Conservation (phyloP, 2,113 vertebrate genomes). For the Promerops cafer region DNA sequence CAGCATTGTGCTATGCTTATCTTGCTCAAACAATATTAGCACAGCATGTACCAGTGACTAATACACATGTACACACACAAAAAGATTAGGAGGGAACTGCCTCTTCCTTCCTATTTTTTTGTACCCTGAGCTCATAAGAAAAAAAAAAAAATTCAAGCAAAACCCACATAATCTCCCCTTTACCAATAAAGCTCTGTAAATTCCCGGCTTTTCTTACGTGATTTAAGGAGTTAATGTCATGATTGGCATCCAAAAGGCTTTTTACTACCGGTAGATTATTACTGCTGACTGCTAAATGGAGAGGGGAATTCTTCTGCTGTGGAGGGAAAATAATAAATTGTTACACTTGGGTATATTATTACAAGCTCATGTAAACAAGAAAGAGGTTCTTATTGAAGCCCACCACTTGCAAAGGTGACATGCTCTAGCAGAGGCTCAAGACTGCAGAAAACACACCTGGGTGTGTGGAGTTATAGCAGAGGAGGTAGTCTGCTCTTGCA, state of each 20-base stretch:
- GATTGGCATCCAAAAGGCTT: slow-evolving; percentile 74
- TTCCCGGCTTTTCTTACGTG: slow-evolving; percentile 65
- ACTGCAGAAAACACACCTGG: not conserved
- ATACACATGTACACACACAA: not conserved
- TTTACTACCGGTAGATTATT: slow-evolving; percentile 74
- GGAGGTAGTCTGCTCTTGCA: not conserved
- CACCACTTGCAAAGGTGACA: not conserved
- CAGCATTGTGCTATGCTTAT: not conserved
- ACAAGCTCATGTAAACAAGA: not conserved
- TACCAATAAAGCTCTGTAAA: not conserved
- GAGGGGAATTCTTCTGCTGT: slow-evolving; percentile 78
- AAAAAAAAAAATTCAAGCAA: not conserved
- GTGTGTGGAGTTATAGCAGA: not conserved
- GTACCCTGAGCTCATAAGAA: not conserved
- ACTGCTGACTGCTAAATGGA: slow-evolving; percentile 83
- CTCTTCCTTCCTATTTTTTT: not conserved
- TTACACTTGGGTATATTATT: not conserved
- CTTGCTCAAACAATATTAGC: not conserved
- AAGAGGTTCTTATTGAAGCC: not conserved
- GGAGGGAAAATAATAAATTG: slow-evolving; percentile 19
- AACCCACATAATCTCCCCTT: not conserved
- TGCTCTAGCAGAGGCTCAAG: not conserved
- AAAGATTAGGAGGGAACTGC: not conserved
- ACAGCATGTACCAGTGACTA: not conserved
- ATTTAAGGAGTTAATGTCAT: slow-evolving; percentile 74